Conservation (phyloP, 1,140 invertebrate genomes). For the Camponotus floridanus region DNA sequence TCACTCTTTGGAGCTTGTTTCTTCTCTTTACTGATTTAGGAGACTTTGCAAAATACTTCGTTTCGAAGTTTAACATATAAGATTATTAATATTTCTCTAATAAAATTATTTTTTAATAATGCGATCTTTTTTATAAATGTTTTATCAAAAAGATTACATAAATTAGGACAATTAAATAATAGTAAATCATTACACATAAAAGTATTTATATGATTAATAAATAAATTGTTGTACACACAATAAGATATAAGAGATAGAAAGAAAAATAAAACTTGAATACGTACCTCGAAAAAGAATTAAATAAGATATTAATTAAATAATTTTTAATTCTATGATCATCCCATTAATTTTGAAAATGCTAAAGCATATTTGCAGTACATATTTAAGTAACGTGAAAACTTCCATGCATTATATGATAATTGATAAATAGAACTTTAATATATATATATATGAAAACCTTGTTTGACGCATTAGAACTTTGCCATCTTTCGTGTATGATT, state of each 20-base stretch:
- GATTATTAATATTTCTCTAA: background rate
- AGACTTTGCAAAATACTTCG: background rate
- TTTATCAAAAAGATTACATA: background rate
- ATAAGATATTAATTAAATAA: conserved; percentile 22
- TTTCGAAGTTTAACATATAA: background rate
- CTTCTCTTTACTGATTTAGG: background rate
- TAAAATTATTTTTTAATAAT: background rate
- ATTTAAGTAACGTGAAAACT: conserved; percentile 8
- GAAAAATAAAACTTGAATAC: background rate
- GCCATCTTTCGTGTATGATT: conserved; percentile 11
- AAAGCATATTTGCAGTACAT: background rate
- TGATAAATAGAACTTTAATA: conserved; percentile 22
- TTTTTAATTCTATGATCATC: conserved; percentile 11
- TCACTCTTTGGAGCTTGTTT: background rate
- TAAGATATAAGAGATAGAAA: too few species aligned
- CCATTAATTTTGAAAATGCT: conserved; percentile 9
- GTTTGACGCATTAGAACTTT: conserved; percentile 40
- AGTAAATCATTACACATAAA: background rate
- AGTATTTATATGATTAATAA: background rate
- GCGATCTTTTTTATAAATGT: background rate
- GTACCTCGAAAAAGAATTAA: background rate
- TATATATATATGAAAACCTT: conserved; percentile 7
- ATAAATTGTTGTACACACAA: background rate
- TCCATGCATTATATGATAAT: background rate
- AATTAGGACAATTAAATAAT: background rate